Evolutionary conservation across 2,888 invertebrate species (phyloP), one percentile per base, ranked within the genome.

Genomic region (Drosophila parthenogenetica): DNA sequence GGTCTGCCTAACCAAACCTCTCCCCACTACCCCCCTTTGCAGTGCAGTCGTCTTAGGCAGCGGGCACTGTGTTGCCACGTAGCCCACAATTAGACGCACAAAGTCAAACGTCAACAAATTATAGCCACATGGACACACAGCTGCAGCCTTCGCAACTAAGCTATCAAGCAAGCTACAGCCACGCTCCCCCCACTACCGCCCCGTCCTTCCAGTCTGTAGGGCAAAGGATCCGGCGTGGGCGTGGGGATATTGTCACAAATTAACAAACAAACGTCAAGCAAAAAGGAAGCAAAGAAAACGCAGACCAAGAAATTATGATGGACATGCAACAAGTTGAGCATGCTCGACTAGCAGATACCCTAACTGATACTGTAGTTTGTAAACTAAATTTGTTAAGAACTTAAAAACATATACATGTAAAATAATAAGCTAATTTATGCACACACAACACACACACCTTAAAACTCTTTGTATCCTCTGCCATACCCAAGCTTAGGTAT

Each of bases 91-190:
- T 87, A 82, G 86, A 87, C 87, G 87, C 81, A 86, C 77, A 86
- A 86, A 88, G 88, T 88, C 88, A 86, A 86, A 86, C 85, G 85
- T 88, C 85, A 88, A 88, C 85, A 86, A 86, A 86, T 86, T 86
- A 88, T 83, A 86, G 83, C 79, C 88, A 88, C 85, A 86, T 86
- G 85, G 85, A 53, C 81, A 78, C 69, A 78, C 87, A 79, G 77
- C 59, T 49, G 64, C 46, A 55, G 50, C 19, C 40, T 5, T 40
- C 16, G 2, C 25, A 50, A 65, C 49, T 19, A 57, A 57, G 46
- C 49, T 19, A 42, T 29, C 29, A 49, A 55, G 32, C 50, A 7
- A 29, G 22, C 8, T 11, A 37, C 37, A 11, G n/a, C 22, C 32
- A 8, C 8, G 10, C 16, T 17, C 19, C 19, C 17, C 32, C 13